phyloP scores from a whole-genome alignment of 2,113 vertebrate genomes.

The Halcyon malimbica region DNA sequence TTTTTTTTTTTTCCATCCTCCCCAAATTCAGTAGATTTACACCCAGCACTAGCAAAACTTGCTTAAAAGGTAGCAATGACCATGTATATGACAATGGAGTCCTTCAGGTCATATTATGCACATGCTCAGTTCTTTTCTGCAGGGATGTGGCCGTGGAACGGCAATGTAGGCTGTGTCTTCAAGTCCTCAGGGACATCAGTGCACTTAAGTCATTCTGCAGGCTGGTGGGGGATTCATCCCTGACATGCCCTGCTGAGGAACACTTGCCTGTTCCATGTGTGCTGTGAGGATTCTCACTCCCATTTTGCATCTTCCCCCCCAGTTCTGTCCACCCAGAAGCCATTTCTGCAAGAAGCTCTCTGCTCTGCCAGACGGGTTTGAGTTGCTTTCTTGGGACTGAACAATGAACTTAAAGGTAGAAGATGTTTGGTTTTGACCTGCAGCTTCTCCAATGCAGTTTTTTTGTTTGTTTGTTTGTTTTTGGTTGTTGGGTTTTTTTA shows the following conservation, averaged over 20 bases:
- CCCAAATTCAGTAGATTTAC: neutral
- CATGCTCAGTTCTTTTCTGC: neutral
- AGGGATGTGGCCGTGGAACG: rapidly evolving
- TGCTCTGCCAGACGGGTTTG: neutral
- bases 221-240: neutral
- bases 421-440: neutral
- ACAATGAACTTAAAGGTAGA: neutral
- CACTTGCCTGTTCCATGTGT: neutral
- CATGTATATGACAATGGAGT: neutral
- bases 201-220: neutral
- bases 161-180: neutral
- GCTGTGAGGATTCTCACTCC: neutral
- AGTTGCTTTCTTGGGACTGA: neutral
- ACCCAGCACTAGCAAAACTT: neutral
- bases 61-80: neutral
- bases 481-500: no score
- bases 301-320: neutral
- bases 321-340: neutral
- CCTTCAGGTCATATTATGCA: neutral
- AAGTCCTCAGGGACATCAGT: neutral
- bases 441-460: neutral
- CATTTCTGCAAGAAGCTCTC: neutral
- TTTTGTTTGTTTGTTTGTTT: neutral
- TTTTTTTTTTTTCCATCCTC: no score
- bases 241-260: neutral